Evolutionary conservation across 2,113 vertebrate genomes (phyloP).

Genomic region (Alexandromys fortis): DNA sequence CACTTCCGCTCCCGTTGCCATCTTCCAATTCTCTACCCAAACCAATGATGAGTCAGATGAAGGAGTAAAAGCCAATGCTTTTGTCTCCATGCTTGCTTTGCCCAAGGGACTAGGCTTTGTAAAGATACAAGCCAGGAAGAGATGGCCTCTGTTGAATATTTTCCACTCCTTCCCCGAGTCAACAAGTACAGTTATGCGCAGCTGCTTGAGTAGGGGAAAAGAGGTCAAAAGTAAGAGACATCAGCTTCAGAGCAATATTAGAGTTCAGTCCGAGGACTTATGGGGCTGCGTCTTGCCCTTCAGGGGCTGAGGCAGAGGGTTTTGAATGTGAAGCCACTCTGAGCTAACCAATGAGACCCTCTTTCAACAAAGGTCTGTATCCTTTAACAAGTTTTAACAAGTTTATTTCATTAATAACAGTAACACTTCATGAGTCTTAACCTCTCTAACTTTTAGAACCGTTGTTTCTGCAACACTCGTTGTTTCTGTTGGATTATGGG

Average conservation of each 20-base stretch:
- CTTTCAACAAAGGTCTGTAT: neutral
- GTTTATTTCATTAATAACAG: slow-evolving; percentile 40
- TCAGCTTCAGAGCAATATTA: neutral
- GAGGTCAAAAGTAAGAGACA: neutral
- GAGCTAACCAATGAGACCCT: neutral
- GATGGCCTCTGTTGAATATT: neutral
- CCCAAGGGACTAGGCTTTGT: neutral
- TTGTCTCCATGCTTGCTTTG: neutral
- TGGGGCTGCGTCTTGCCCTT: neutral
- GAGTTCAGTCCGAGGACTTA: neutral
- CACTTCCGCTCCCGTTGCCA: neutral
- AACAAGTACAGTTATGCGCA: neutral
- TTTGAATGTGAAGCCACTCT: neutral
- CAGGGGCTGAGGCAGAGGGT: neutral
- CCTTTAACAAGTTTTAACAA: slow-evolving; percentile 44
- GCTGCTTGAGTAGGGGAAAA: neutral
- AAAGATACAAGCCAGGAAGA: neutral
- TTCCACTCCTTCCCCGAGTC: neutral
- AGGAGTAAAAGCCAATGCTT: neutral
- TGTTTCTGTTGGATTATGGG: slow-evolving; percentile 25
- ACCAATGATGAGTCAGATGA: neutral
- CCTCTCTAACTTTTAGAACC: neutral
- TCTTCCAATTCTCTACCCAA: neutral
- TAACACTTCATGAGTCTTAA: slow-evolving; percentile 39
- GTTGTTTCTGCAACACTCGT: neutral